Evolutionary conservation across 2,113 vertebrate genomes (phyloP), one percentile per base, ranked within the genome.

Genomic region (Coreoperca whiteheadi): DNA sequence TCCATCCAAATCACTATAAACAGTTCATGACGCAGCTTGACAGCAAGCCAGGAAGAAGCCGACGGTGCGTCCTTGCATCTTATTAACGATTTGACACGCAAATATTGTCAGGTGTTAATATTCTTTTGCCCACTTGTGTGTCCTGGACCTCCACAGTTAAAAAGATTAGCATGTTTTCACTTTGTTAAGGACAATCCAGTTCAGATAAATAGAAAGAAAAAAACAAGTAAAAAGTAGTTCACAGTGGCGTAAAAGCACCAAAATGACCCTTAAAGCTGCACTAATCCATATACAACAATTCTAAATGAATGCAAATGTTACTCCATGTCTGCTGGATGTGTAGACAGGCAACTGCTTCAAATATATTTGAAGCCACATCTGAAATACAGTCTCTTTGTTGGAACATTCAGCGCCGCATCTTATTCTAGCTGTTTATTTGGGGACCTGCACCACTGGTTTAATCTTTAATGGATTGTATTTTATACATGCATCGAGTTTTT

Each of bases 1-100:
- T 25, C 56, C 61, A 4, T 57, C 75, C 70, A 82, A n/a, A 43
- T 21, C 51, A 43, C 30, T 48, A 11, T 64, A 76, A 82, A 72
- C 41, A 30, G 30, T 28, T 75, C 70, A 60, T 74, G 73, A 61
- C 61, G 46, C 64, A 65, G 65, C 28, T 0, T 6, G 66, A 48
- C 48, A 20, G 30, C 1, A 50, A 60, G 48, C 43, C 37, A 68
- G 53, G 46, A 48, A 32, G 64, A 51, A 30, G 53, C 73, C 11
- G 71, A 20, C 2, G 4, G 41, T 15, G 28, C 8, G 4, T 11
- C 15, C 15, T 34, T 14, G 2, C 23, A 10, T 48, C 28, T 54
- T 30, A 60, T 23, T 12, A 30, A 34, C 4, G 1, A 32, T 32
- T 46, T 67, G 6, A 41, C 39, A 50, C 1, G 23, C 10, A 30